Evolutionary conservation across 1,140 invertebrate genomes (phyloP).

Genomic region (Caenorhabditis inopinata): DNA sequence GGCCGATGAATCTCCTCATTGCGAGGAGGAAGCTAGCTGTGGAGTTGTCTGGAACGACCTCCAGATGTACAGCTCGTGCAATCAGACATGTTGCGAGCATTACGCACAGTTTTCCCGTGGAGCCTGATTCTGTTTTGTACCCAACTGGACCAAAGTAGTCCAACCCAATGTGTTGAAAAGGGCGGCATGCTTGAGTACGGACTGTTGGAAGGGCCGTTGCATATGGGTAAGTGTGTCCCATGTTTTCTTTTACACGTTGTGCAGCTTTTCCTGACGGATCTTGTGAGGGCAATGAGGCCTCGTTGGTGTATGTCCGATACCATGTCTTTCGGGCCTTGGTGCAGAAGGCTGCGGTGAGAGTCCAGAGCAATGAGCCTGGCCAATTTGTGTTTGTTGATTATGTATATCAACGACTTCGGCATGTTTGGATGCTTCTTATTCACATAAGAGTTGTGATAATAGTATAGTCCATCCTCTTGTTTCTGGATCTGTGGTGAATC

Average conservation of each 20-base stretch:
- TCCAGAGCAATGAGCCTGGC: neutral
- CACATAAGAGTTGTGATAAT: too few relatives aligned
- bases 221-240: neutral
- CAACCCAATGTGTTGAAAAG: slow-evolving; percentile 4
- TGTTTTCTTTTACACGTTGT: neutral
- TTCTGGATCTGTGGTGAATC: neutral
- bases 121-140: neutral
- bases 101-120: neutral
- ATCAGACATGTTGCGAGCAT: neutral
- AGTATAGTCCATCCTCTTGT: neutral
- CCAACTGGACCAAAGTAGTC: slow-evolving; percentile 20
- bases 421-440: neutral
- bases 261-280: neutral
- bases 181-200: neutral
- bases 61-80: slow-evolving; percentile 7
- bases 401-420: neutral
- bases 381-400: neutral
- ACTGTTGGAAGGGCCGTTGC: neutral
- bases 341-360: neutral
- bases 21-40: neutral
- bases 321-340: neutral
- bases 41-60: neutral
- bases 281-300: neutral
- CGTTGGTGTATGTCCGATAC: neutral
- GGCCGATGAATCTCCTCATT: neutral